These are phyloP conservation scores for Clusia tigrina DNA, from an alignment of 2,888 invertebrate genomes.

Conservation along the genomic window DNA sequence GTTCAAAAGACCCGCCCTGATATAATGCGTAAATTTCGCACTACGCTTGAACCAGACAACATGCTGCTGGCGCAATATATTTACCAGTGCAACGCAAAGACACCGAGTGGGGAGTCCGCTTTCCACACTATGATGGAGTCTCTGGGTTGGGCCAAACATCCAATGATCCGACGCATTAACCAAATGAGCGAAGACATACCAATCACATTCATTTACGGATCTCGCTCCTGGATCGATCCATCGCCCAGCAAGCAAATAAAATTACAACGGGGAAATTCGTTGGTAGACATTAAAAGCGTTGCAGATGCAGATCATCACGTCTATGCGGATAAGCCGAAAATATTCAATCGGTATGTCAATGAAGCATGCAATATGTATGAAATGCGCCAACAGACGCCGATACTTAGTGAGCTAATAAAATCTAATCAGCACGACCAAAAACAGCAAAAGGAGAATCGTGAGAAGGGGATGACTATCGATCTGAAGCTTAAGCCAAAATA, in stretches of 20 bases:
- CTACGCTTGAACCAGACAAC: slow-evolving; percentile 71
- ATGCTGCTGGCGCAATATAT: slow-evolving; percentile 85
- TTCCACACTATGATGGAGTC: slow-evolving; percentile 88
- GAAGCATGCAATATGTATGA: slow-evolving; percentile 75
- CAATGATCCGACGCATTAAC: slow-evolving; percentile 84
- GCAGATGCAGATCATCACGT: slow-evolving; percentile 94
- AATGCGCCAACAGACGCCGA: slow-evolving; percentile 25
- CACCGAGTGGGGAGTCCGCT: slow-evolving; percentile 71
- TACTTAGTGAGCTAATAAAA: slow-evolving; percentile 53
- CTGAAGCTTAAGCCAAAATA: slow-evolving; percentile 43
- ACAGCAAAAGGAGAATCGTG: slow-evolving; percentile 15
- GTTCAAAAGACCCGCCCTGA: slow-evolving; percentile 89
- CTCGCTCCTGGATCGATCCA: slow-evolving; percentile 94
- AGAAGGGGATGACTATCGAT: slow-evolving; percentile 21
- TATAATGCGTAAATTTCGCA: slow-evolving; percentile 81
- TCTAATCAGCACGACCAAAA: slow-evolving; percentile 58
- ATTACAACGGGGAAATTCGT: slow-evolving; percentile 71
- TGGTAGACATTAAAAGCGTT: slow-evolving; percentile 83
- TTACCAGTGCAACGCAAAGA: slow-evolving; percentile 94
- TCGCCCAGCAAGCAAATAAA: slow-evolving; percentile 81
- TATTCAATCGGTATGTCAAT: slow-evolving; percentile 83
- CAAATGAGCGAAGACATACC: slow-evolving; percentile 76
- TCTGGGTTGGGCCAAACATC: slow-evolving; percentile 96
- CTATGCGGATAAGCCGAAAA: slow-evolving; percentile 88
- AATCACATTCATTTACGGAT: slow-evolving; percentile 90